Evolutionary conservation across 1,140 invertebrate genomes (phyloP).

Genomic region (Eubasilissa regina): DNA sequence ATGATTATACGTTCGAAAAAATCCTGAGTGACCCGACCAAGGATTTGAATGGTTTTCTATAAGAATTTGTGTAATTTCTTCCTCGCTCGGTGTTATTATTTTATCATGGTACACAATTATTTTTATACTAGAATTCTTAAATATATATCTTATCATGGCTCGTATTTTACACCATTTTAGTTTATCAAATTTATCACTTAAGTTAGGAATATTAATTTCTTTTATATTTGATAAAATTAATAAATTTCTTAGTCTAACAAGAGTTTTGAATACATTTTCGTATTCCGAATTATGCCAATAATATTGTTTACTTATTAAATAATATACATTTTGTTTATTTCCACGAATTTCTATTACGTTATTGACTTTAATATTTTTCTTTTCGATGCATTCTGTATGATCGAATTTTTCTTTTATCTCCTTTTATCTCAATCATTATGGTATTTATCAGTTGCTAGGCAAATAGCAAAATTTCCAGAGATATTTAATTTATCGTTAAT

Average conservation of each 20-base stretch:
- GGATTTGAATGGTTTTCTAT: background rate
- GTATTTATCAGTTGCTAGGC: slow-evolving; percentile 26
- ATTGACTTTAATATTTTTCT: background rate
- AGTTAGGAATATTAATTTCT: slow-evolving; percentile 41
- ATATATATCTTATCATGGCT: slow-evolving; percentile 33
- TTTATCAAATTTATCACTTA: slow-evolving; percentile 35
- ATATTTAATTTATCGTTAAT: background rate
- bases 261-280: slow-evolving; percentile 49
- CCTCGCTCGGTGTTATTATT: slow-evolving; percentile 38
- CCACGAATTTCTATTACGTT: too few relatives aligned
- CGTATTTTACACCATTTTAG: slow-evolving; percentile 55
- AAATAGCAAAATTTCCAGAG: slow-evolving; percentile 32
- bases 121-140: slow-evolving; percentile 43
- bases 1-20: slow-evolving; percentile 58
- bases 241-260: slow-evolving; percentile 45
- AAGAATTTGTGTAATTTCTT: background rate
- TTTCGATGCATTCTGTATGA: too few relatives aligned
- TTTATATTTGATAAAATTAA: slow-evolving; percentile 46
- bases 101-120: slow-evolving; percentile 50
- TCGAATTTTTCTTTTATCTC: too few relatives aligned
- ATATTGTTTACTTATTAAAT: slow-evolving; percentile 5
- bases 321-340: background rate
- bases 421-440: too few relatives aligned
- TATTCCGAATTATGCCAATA: slow-evolving; percentile 49
- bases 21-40: background rate